Conservation (phyloP, 1,140 invertebrate genomes). For the Laupala kohalensis region DNA sequence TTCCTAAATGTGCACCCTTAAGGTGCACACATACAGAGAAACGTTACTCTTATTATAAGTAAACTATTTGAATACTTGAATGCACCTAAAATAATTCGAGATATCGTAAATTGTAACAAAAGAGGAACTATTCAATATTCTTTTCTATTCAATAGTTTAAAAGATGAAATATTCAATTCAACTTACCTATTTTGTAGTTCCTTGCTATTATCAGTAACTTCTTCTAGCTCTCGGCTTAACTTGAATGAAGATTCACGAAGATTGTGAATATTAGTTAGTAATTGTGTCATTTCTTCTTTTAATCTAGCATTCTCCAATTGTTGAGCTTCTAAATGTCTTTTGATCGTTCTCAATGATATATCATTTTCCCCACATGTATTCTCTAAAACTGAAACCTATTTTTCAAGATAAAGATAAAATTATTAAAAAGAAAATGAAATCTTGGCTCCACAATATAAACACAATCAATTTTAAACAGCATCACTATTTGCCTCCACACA, state of each 20-base stretch:
- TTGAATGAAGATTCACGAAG: conserved; percentile 40
- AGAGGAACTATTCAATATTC: no score
- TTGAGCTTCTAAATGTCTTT: conserved; percentile 24
- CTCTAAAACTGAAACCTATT: conserved; percentile 19
- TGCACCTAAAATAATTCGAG: no score
- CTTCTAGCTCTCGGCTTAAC: conserved; percentile 32
- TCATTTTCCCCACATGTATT: conserved; percentile 13
- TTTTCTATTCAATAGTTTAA: no score
- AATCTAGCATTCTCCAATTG: conserved; percentile 35
- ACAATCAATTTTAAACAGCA: neutral
- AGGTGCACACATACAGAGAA: no score
- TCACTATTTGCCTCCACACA: neutral
- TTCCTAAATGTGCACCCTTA: no score
- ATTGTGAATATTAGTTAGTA: conserved; percentile 48
- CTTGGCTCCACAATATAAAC: neutral
- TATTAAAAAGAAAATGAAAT: neutral
- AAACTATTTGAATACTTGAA: no score
- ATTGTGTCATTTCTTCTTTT: conserved; percentile 45
- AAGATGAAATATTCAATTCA: no score
- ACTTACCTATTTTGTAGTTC: conserved; percentile 24
- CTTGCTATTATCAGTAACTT: conserved; percentile 27
- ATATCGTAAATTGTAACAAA: no score
- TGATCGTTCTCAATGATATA: conserved; percentile 8
- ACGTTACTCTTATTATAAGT: no score
- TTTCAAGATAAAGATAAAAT: neutral